Base-by-base conservation (phyloP, 2,113 vertebrate species). In the Malurus alboscapulatus region DNA sequence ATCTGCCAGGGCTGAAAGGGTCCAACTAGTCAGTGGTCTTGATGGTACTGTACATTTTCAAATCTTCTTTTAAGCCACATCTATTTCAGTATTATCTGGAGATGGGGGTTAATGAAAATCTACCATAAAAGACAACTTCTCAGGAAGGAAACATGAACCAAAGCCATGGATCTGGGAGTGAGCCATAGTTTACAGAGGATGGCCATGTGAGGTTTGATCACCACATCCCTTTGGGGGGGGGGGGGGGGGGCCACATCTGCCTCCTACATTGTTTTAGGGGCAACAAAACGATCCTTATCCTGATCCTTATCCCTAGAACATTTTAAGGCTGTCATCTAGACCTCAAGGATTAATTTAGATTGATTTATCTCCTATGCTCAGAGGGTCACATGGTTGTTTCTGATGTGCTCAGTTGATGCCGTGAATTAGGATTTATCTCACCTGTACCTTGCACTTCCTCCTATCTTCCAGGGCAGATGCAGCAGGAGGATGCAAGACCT, bases 381-480 rank as follows among this genome's bases (percentile, higher is more conserved):
- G 58, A 66, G 32, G 16, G 34, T 24, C 6, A 51, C 68, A 17
- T 8, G 29, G 47, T 22, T 90, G 26, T 27, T 90, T 25, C 50
- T 74, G 22, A 54, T 55, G 27, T 2, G 3, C 24, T 54, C 24
- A 12, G 19, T 77, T 67, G 75, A 57, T 51, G 34, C n/a, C 68
- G 55, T 36, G 48, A 78, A 79, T 26, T 47, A 74, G 3, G 14
- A 45, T 69, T 65, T 79, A 38, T 27, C 38, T 90, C 55, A 62
- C 2, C 13, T 27, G 9, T 50, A 38, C 12, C 11, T 80, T 51
- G 26, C 34, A 55, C 63, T 27, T 88, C 32, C 55, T 85, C 0
- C 0, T 38, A 1, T 0, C 27, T 69, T 73, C 59, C 50, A 62
- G 22, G 14, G 14, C 9, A 36, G 34, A 10, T 4, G 2, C 19